These are phyloP conservation scores for Hozukius guyotensis DNA, from an alignment of 2,797 vertebrate genomes.

Conservation along the genomic window DNA sequence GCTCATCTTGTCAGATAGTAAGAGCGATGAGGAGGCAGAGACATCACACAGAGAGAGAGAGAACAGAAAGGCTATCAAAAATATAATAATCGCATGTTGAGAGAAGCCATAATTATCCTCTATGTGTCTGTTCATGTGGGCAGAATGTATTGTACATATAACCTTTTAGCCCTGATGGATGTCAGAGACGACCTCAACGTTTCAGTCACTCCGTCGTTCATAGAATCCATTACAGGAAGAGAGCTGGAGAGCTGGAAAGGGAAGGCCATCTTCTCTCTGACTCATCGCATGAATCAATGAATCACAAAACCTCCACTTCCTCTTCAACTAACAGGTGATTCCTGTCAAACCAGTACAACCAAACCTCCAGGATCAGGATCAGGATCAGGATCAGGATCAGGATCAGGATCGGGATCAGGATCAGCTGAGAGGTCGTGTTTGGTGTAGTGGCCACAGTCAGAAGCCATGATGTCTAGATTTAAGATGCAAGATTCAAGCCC, in stretches of 20 bases:
- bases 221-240: background rate
- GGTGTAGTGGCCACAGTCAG: too few species aligned
- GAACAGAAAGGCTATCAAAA: background rate
- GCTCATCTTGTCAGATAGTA: background rate
- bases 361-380: background rate
- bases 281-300: background rate
- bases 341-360: background rate
- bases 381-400: too few species aligned
- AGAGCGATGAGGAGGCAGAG: background rate
- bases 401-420: too few species aligned
- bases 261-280: background rate
- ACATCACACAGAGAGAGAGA: background rate
- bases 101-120: background rate
- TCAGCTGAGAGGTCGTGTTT: background rate
- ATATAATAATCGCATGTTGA: background rate
- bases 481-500: too few species aligned
- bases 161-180: background rate
- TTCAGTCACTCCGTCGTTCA: background rate
- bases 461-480: too few species aligned
- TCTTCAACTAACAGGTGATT: background rate
- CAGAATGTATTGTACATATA: background rate
- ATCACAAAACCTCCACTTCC: background rate
- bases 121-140: background rate
- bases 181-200: background rate
- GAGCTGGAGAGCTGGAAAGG: background rate